Conservation (phyloP, 2,888 invertebrate genomes). For the Drosophila antonietae region DNA sequence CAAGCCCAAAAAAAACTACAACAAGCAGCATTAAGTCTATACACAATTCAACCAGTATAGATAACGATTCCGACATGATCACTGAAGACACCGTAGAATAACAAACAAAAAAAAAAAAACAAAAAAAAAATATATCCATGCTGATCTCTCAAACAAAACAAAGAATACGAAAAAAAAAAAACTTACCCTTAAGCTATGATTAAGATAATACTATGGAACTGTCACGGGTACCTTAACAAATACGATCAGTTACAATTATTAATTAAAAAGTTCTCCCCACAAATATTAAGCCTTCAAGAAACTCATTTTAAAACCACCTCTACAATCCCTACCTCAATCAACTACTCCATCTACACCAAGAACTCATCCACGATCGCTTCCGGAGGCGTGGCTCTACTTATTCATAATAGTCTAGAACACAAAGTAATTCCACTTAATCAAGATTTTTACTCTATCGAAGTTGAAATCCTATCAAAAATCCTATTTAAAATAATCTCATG, state of each 20-base stretch:
- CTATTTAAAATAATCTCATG: neutral
- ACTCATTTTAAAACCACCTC: neutral
- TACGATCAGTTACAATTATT: conserved; percentile 1
- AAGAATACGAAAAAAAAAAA: neutral
- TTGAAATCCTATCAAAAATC: neutral
- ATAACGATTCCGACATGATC: no score
- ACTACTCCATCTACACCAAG: neutral
- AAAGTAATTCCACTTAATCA: conserved; percentile 2
- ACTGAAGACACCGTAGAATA: no score
- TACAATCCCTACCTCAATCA: neutral
- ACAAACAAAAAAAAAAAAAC: no score
- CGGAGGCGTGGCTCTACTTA: neutral
- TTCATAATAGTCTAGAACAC: conserved; percentile 1
- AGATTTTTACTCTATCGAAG: neutral
- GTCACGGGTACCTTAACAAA: neutral
- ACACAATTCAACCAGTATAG: no score
- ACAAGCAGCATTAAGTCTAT: neutral
- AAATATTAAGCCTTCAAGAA: neutral
- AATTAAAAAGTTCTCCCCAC: neutral
- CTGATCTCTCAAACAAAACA: neutral
- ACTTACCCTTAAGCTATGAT: neutral
- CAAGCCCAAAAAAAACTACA: no score
- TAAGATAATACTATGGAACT: neutral
- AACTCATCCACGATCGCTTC: conserved; percentile 1
- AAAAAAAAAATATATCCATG: neutral